Evolutionary conservation across 2,797 vertebrate species (phyloP).

Genomic region (Dromococcyx pavoninus): DNA sequence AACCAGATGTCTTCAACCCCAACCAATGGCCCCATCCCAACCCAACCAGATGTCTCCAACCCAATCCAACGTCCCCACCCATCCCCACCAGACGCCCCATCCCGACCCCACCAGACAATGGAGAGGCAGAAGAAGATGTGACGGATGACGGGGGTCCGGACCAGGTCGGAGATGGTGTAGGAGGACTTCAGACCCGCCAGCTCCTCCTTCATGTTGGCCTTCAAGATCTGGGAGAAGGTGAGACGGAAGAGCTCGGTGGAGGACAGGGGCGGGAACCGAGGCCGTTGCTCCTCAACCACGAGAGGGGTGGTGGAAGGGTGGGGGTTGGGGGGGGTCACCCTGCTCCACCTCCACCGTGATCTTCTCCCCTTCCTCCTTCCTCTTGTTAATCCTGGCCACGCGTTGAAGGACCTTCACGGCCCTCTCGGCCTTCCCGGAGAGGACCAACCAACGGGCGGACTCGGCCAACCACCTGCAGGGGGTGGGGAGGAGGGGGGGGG

Average conservation of each 20-base stretch:
- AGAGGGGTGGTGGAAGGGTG: too few species aligned
- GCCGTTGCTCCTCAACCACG: accelerated
- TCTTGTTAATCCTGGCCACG: constrained; percentile 40
- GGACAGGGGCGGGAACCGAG: too few species aligned
- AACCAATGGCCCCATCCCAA: too few species aligned
- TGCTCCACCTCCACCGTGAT: constrained; percentile 44
- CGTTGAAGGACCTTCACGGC: constrained; percentile 14
- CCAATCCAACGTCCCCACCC: too few species aligned
- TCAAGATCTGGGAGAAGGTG: constrained; percentile 62
- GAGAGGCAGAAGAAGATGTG: constrained; percentile 80
- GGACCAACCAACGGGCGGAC: constrained; percentile 53
- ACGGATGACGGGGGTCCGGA: constrained; percentile 83
- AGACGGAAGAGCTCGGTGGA: accelerated
- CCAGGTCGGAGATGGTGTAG: constrained; percentile 79
- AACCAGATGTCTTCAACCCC: too few species aligned
- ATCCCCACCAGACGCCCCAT: too few species aligned
- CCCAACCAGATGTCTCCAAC: too few species aligned
- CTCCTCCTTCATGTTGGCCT: constrained; percentile 86
- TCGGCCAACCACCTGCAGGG: constrained; percentile 36
- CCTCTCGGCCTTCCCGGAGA: constrained; percentile 9
- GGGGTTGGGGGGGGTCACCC: background rate
- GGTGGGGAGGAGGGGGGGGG: accelerated
- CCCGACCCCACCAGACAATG: constrained; percentile 78
- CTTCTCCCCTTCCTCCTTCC: constrained; percentile 22
- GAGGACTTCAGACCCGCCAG: constrained; percentile 69